Evolutionary conservation across 2,888 invertebrate genomes (phyloP).

Genomic region (Noctua janthe): DNA sequence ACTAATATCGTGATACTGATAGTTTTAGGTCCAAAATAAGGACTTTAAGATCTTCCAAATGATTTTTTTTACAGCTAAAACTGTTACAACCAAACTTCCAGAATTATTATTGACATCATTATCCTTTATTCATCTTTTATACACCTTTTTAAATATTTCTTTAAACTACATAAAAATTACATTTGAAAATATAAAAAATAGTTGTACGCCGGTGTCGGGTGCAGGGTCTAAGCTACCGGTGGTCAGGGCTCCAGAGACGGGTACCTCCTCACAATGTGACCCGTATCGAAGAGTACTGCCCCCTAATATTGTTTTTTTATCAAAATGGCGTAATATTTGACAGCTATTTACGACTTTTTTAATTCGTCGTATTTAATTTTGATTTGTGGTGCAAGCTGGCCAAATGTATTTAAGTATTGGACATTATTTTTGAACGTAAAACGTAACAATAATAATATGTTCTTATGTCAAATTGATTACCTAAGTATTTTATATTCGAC

Average conservation of each 20-base stretch:
- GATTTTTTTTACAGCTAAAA: too few species aligned
- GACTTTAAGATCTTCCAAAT: too few species aligned
- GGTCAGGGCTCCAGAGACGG: background rate
- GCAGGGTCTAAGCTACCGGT: background rate
- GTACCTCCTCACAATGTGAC: too few species aligned
- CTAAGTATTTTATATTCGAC: background rate
- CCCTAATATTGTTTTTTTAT: background rate
- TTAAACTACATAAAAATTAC: too few species aligned
- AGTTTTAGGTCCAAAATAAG: too few species aligned
- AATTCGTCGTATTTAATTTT: background rate
- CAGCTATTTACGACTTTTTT: background rate
- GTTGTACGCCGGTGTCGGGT: too few species aligned
- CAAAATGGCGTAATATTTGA: background rate
- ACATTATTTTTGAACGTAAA: background rate
- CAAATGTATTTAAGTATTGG: conserved; percentile 30
- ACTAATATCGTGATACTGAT: too few species aligned
- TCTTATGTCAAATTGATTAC: conserved; percentile 2
- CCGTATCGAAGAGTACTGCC: too few species aligned
- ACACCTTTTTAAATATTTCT: too few species aligned
- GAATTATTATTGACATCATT: too few species aligned
- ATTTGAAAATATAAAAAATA: background rate
- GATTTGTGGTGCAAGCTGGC: background rate
- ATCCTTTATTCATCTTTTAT: too few species aligned
- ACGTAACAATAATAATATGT: conserved; percentile 2
- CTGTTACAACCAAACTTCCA: too few species aligned